phyloP scores from a whole-genome alignment of 1,140 invertebrate species.

The Tribolium madens region DNA sequence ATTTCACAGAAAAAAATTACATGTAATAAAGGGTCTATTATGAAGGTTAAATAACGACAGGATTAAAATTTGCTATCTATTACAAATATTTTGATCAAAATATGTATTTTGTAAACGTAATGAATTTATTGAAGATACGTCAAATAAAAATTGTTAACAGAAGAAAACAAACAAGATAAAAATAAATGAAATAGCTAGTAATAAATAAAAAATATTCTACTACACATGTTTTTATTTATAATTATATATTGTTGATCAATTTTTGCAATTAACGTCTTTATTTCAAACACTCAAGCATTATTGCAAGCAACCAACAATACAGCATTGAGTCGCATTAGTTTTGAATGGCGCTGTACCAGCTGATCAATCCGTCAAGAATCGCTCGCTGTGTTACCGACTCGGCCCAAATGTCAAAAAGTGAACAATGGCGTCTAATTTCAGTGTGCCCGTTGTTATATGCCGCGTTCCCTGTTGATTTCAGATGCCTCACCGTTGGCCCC shows the following conservation, averaged over 20 bases:
- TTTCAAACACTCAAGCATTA: too few relatives aligned
- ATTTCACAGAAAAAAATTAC: neutral
- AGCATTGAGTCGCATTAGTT: too few relatives aligned
- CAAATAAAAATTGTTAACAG: neutral
- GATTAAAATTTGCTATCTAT: neutral
- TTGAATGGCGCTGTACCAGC: too few relatives aligned
- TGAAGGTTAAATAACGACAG: neutral
- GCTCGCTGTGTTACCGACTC: neutral
- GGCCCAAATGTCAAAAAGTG: slow-evolving; percentile 20
- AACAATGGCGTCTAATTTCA: slow-evolving; percentile 34
- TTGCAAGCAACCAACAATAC: too few relatives aligned
- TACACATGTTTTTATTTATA: too few relatives aligned
- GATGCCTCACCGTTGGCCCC: neutral
- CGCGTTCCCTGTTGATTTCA: slow-evolving; percentile 16
- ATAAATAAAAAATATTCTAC: too few relatives aligned
- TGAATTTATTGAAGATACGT: neutral
- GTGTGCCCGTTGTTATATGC: neutral
- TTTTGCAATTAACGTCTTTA: too few relatives aligned
- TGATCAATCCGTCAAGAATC: too few relatives aligned
- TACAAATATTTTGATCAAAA: neutral
- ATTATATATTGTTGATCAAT: too few relatives aligned
- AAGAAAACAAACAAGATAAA: neutral
- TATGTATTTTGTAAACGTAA: neutral
- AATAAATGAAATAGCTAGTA: neutral
- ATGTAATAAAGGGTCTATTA: neutral